Conservation (phyloP, 2,113 vertebrate genomes). For the Dasyurus viverrinus region DNA sequence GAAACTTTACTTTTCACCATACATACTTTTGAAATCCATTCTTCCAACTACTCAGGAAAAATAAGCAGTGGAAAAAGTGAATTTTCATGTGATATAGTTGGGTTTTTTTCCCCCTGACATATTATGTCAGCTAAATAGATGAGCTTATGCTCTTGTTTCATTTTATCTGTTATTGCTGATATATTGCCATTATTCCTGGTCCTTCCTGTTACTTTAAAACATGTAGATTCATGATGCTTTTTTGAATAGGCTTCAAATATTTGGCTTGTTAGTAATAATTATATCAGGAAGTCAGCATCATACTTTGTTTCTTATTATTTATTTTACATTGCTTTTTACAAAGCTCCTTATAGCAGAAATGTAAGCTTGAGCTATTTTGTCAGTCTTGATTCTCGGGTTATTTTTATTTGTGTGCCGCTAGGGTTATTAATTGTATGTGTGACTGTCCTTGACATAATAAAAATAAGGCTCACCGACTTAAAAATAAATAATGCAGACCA, state of each 20-base stretch:
- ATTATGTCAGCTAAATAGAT: neutral
- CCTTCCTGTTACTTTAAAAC: neutral
- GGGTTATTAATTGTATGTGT: neutral
- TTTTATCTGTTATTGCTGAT: constrained; percentile 22
- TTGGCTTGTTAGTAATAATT: constrained; percentile 7
- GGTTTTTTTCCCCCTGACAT: neutral
- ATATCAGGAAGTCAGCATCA: neutral
- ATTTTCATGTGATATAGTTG: constrained; percentile 45
- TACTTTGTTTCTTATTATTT: constrained; percentile 16
- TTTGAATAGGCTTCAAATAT: constrained; percentile 4
- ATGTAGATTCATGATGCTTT: constrained; percentile 2
- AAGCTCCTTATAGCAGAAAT: constrained; percentile 14
- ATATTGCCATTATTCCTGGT: constrained; percentile 11
- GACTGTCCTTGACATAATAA: constrained; percentile 51
- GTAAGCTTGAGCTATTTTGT: neutral
- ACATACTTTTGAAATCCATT: constrained; percentile 55
- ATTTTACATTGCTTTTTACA: neutral
- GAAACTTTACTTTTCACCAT: constrained; percentile 26
- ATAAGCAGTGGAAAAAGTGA: constrained; percentile 6
- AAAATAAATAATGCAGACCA: constrained; percentile 28
- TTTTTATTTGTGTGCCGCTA: constrained; percentile 4
- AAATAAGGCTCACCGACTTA: constrained; percentile 33
- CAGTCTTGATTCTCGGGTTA: neutral
- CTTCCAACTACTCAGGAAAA: constrained; percentile 57
- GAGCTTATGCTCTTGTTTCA: neutral